phyloP scores from a whole-genome alignment of 1,140 invertebrate genomes.

The Aphelinus atriplicis region DNA sequence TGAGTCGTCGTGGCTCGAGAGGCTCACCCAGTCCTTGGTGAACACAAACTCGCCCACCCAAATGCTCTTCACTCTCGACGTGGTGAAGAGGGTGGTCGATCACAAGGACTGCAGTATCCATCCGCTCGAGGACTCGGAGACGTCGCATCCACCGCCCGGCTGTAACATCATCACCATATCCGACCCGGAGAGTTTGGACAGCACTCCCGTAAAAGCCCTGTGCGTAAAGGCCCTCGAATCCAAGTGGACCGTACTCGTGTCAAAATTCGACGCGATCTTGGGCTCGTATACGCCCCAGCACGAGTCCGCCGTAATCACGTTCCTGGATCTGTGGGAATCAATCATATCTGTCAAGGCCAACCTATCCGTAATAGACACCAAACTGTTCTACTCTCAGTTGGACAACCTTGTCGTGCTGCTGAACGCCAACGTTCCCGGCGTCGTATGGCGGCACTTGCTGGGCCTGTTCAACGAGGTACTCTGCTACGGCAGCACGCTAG shows the following conservation, averaged over 20 bases:
- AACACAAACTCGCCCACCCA: conserved; percentile 63
- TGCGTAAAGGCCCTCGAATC: conserved; percentile 85
- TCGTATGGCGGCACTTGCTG: conserved; percentile 85
- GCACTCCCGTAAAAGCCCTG: conserved; percentile 82
- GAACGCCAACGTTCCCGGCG: conserved; percentile 76
- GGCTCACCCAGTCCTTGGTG: conserved; percentile 62
- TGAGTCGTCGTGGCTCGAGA: conserved; percentile 81
- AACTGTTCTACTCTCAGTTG: conserved; percentile 86
- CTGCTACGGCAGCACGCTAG: conserved; percentile 89
- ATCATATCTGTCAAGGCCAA: conserved; percentile 93
- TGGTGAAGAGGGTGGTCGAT: conserved; percentile 85
- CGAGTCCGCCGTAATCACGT: conserved; percentile 75
- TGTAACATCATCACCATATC: conserved; percentile 77
- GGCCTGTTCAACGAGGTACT: conserved; percentile 88
- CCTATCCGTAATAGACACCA: conserved; percentile 86
- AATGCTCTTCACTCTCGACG: conserved; percentile 84
- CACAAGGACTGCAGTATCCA: conserved; percentile 87
- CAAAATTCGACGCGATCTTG: conserved; percentile 67
- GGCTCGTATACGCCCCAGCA: conserved; percentile 62
- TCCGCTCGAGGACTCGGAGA: conserved; percentile 76
- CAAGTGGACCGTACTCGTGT: conserved; percentile 82
- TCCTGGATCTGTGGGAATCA: conserved; percentile 86
- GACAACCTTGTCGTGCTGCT: conserved; percentile 82
- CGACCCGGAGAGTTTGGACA: conserved; percentile 83
- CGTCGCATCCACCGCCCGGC: conserved; percentile 46